phyloP scores from a whole-genome alignment of 1,140 invertebrate genomes.

The Apis laboriosa region DNA sequence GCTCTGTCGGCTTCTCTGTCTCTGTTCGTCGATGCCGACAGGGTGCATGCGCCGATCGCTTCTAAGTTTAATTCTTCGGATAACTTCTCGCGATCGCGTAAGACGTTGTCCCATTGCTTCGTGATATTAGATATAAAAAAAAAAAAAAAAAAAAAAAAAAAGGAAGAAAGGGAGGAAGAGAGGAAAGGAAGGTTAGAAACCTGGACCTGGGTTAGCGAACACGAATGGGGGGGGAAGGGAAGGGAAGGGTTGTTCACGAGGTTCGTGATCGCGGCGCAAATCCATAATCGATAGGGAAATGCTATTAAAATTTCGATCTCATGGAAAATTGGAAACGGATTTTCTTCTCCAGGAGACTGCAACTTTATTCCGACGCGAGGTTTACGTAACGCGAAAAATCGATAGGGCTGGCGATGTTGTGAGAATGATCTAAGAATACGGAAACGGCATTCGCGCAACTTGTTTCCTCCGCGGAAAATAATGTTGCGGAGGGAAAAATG shows the following conservation, averaged over 20 bases:
- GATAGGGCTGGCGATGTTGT: constrained; percentile 8
- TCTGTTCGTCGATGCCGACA: constrained; percentile 50
- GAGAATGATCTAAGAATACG: constrained; percentile 40
- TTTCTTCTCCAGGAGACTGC: neutral
- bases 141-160: neutral
- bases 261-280: neutral
- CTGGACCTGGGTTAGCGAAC: too few species aligned
- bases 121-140: neutral
- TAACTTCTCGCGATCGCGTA: constrained; percentile 49
- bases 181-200: neutral
- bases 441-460: neutral
- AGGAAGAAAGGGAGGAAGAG: neutral
- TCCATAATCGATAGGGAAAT: neutral
- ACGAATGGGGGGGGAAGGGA: too few species aligned
- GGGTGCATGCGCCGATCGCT: constrained; percentile 61
- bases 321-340: neutral
- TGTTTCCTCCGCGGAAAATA: neutral
- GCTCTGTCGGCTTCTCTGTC: constrained; percentile 33
- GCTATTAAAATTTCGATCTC: neutral
- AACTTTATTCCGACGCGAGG: neutral
- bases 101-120: neutral
- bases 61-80: constrained; percentile 59
- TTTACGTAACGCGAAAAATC: constrained; percentile 47
- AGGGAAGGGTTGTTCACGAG: neutral
- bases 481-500: neutral